These are phyloP conservation scores for Drosophila imparisetae DNA, from an alignment of 2,888 invertebrate genomes.

Conservation along the genomic window DNA sequence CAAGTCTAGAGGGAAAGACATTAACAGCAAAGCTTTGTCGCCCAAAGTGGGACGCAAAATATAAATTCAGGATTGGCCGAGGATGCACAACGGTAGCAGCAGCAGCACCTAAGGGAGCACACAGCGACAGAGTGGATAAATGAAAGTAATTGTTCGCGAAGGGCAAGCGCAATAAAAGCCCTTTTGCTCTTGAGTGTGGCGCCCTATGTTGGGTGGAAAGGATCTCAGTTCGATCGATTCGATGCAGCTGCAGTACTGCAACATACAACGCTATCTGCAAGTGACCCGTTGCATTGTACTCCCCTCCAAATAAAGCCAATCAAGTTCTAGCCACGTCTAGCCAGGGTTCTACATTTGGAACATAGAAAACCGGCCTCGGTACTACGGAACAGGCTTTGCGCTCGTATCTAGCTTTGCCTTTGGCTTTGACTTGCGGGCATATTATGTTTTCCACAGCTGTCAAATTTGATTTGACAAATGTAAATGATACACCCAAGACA, in stretches of 20 bases:
- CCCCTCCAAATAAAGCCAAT: slow-evolving; percentile 47
- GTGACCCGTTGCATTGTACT: not conserved
- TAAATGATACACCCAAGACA: slow-evolving; percentile 63
- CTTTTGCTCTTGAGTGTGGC: not conserved
- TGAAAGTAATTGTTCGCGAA: not conserved
- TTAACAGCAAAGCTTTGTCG: slow-evolving; percentile 13
- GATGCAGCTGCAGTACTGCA: not conserved
- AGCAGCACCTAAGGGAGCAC: not conserved
- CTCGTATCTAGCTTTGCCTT: not conserved
- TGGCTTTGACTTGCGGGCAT: slow-evolving; percentile 34
- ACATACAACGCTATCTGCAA: not conserved
- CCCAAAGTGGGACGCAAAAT: slow-evolving; percentile 25
- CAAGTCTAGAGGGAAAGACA: not conserved
- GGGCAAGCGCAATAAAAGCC: not conserved
- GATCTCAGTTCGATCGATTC: not conserved
- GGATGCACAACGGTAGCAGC: slow-evolving; percentile 1
- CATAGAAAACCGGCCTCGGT: slow-evolving; percentile 13
- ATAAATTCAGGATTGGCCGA: not conserved
- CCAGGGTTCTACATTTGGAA: slow-evolving; percentile 9
- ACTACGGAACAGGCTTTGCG: slow-evolving; percentile 8
- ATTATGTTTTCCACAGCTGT: slow-evolving; percentile 78
- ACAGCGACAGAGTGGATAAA: not conserved
- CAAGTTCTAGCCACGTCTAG: slow-evolving; percentile 52
- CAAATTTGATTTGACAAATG: slow-evolving; percentile 79
- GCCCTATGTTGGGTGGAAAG: not conserved